Conservation (phyloP, 2,888 invertebrate genomes). For the Sthenelais limicola region DNA sequence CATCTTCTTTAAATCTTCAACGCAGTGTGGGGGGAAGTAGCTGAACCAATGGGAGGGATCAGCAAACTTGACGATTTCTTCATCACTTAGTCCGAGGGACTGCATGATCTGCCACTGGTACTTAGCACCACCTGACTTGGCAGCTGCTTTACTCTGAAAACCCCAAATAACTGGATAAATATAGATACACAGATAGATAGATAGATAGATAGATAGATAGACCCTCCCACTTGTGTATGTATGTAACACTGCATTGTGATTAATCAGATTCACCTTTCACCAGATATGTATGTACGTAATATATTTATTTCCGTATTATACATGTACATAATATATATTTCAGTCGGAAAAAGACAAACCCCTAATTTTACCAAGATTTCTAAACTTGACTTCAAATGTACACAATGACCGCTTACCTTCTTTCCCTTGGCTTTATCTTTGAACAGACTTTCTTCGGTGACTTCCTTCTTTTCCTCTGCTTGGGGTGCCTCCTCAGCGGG, state of each 20-base stretch:
- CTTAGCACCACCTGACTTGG: constrained; percentile 90
- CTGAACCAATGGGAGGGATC: constrained; percentile 94
- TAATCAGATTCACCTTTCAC: too few species aligned
- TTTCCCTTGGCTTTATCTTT: constrained; percentile 94
- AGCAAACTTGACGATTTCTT: constrained; percentile 93
- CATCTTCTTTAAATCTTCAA: constrained; percentile 88
- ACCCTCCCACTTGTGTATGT: neutral
- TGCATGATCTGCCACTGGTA: constrained; percentile 99
- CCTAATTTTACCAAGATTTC: too few species aligned
- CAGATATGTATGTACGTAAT: too few species aligned
- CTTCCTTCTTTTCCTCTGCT: constrained; percentile 69
- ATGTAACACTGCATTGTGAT: too few species aligned
- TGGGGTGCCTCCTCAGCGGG: constrained; percentile 76
- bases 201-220: neutral
- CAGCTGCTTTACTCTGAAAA: constrained; percentile 89
- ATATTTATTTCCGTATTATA: too few species aligned
- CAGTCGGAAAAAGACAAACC: too few species aligned
- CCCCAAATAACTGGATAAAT: neutral
- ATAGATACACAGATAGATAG: neutral
- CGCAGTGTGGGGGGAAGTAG: constrained; percentile 94
- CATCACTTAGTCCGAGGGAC: constrained; percentile 88
- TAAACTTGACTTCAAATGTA: too few species aligned
- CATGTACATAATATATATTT: too few species aligned
- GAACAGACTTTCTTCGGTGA: constrained; percentile 76
- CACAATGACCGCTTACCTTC: constrained; percentile 77